Base-by-base conservation (phyloP, 2,797 vertebrate genomes). In the Bufotes viridis region DNA sequence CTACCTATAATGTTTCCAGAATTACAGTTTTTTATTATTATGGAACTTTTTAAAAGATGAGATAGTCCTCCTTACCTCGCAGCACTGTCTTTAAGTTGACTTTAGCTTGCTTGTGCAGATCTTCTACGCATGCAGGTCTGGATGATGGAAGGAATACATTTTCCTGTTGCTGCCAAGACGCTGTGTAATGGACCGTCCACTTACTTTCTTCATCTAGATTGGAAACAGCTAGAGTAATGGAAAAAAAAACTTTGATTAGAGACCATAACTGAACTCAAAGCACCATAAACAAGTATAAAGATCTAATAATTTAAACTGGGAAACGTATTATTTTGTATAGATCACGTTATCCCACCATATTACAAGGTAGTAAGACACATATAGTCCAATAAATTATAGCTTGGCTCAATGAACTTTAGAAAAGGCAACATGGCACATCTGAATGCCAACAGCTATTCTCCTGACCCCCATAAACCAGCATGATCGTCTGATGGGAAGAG, bases 171-270 rank as follows among this genome's bases (percentile, higher is more conserved):
- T 99, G 98, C 98, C 97, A 99, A 0, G 98, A 97, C 18, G 98
- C 98, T 0, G 95, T 97, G 92, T 99, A 99, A 92, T 99, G 98
- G 78, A 99, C 98, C 0, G 97, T 97, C 98, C 98, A 99, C 91
- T 97, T 97, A 86, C 96, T 99, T 94, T 99, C 98, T 93, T 99
- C 98, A 24, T 99, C 98, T 92, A 99, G 93, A 93, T 97, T 99
- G 91, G 98, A 99, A 93, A 99, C 98, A 61, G 98, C 98, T 99
- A 92, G 24, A 92, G 85, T 91, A 72, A 69, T 20, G 2, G 29
- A 34, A 78, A 84, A 65, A 93, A 91, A 49, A 88, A 55, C 61
- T 5, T 79, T 15, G 78, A 70, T 86, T 80, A 86, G 34, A 29
- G 65, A 65, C 18, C 18, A 24, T 69, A 53, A n/a, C 49, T 53